A percentile compares a stretch with the other conserved stretches of the same genome.
Conservation (phyloP, 2,113 vertebrate species). For the Oryzias curvinotus region DNA sequence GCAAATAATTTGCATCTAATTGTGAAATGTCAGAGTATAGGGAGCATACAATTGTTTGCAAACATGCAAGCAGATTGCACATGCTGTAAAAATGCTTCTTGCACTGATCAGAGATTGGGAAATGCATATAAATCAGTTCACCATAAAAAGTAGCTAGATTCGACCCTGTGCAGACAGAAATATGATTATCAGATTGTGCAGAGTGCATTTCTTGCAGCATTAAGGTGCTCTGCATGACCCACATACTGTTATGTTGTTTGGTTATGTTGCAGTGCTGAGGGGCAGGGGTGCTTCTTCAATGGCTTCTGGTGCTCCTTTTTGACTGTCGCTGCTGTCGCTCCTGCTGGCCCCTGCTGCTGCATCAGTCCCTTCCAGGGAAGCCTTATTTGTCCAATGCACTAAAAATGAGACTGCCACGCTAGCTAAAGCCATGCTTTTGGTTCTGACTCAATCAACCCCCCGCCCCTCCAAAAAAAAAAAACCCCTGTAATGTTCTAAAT, state of each 20-base stretch:
- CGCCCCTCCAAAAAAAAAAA: background rate
- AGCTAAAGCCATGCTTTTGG: constrained; percentile 25
- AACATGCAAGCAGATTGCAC: no score
- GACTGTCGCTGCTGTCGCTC: constrained; percentile 24
- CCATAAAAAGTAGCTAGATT: no score
- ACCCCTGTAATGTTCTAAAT: no score
- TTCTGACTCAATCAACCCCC: constrained; percentile 21
- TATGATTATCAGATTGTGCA: background rate
- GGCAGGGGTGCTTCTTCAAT: constrained; percentile 34
- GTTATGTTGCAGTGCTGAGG: constrained; percentile 4
- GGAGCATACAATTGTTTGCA: no score
- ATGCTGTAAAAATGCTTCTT: no score
- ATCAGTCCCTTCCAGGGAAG: constrained; percentile 67
- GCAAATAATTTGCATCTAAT: no score
- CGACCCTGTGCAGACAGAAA: background rate
- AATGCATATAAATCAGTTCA: no score
- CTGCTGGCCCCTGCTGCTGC: constrained; percentile 68
- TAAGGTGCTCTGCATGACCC: constrained; percentile 23
- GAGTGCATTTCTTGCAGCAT: constrained; percentile 9
- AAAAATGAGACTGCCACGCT: constrained; percentile 69
- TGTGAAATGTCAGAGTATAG: no score
- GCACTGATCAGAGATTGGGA: no score
- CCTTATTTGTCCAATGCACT: constrained; percentile 74
- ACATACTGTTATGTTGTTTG: constrained; percentile 23
- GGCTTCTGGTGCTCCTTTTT: constrained; percentile 54